phyloP scores from a whole-genome alignment of 2,888 invertebrate genomes.

The Drosophila birchii region DNA sequence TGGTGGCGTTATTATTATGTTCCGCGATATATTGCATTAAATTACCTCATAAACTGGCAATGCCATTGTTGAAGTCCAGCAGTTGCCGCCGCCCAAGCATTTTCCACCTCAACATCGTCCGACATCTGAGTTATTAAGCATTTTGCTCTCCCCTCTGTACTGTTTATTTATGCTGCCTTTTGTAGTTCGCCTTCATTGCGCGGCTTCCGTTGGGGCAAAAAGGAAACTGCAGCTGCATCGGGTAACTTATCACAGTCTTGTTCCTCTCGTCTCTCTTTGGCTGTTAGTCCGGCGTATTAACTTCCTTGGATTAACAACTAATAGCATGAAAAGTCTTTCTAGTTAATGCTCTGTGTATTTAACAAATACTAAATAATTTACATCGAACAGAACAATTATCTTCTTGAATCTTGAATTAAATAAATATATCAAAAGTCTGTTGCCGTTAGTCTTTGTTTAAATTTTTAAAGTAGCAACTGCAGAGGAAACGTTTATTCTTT shows the following conservation, averaged over 20 bases:
- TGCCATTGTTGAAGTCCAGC: conserved; percentile 1
- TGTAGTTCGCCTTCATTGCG: conserved; percentile 48
- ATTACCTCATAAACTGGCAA: conserved; percentile 6
- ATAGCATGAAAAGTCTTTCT: conserved; percentile 59
- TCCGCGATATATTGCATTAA: conserved; percentile 2
- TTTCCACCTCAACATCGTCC: conserved; percentile 15
- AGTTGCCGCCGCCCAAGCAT: background rate
- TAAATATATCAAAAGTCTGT: background rate
- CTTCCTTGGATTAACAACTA: conserved; percentile 47
- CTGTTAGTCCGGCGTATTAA: conserved; percentile 45
- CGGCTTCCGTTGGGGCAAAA: conserved; percentile 53
- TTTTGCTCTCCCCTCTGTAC: conserved; percentile 65
- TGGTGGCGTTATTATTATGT: conserved; percentile 5
- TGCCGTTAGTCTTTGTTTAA: background rate
- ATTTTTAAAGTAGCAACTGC: background rate
- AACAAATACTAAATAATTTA: conserved; percentile 1
- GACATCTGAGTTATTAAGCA: conserved; percentile 67
- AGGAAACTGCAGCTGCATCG: conserved; percentile 18
- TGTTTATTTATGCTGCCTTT: conserved; percentile 72
- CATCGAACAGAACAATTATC: background rate
- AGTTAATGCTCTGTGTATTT: background rate
- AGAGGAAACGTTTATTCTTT: background rate
- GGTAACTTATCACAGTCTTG: conserved; percentile 6
- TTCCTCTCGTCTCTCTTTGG: background rate
- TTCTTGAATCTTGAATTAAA: conserved; percentile 1